phyloP scores from a whole-genome alignment of 1,140 invertebrate genomes.

The Aricia agestis region DNA sequence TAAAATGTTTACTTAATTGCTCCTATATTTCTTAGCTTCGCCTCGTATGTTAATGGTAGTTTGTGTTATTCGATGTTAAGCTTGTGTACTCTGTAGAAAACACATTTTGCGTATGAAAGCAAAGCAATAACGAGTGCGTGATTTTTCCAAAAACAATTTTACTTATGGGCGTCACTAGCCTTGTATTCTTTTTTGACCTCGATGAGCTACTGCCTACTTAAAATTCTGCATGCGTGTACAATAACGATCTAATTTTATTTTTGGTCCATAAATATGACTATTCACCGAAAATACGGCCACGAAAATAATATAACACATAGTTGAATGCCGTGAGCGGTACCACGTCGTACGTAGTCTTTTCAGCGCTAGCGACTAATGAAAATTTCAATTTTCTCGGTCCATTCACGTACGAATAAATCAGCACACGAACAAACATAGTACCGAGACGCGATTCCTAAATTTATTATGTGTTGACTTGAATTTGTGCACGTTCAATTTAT shows the following conservation, averaged over 20 bases:
- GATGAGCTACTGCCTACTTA: neutral
- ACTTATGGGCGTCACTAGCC: too few species aligned
- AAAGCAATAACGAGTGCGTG: too few species aligned
- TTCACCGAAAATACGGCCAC: neutral
- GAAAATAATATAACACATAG: constrained; percentile 13
- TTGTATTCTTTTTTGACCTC: neutral
- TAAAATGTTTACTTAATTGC: constrained; percentile 1
- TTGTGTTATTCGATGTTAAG: neutral
- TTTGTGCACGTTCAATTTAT: constrained; percentile 6
- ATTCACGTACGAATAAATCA: constrained; percentile 32
- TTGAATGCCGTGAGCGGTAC: constrained; percentile 30
- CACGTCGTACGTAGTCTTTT: constrained; percentile 36
- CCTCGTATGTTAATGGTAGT: neutral
- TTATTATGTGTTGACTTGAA: constrained; percentile 8
- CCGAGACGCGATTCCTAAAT: constrained; percentile 17
- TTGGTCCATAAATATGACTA: neutral
- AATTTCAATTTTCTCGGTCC: constrained; percentile 35
- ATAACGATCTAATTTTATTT: neutral
- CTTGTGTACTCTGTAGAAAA: too few species aligned
- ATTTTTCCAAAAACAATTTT: too few species aligned
- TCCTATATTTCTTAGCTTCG: neutral
- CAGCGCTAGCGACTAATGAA: constrained; percentile 31
- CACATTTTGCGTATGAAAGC: too few species aligned
- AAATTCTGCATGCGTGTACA: neutral
- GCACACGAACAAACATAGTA: constrained; percentile 28